phyloP scores from a whole-genome alignment of 2,888 invertebrate species.

The Melanargia galathea region DNA sequence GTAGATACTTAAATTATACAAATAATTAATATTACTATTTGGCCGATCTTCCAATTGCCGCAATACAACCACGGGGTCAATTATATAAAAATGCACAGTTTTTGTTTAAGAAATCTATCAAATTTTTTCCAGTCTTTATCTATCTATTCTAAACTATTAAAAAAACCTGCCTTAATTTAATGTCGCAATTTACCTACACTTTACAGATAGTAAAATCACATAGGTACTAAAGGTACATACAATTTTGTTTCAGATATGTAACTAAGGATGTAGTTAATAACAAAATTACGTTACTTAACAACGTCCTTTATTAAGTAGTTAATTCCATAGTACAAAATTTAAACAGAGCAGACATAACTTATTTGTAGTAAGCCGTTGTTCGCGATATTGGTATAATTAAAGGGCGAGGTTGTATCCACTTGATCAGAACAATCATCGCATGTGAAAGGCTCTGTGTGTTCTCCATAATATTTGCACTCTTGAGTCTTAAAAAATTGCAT shows the following conservation, averaged over 20 bases:
- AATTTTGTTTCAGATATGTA: background rate
- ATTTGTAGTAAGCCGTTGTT: conserved; percentile 29
- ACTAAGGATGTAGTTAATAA: conserved; percentile 1
- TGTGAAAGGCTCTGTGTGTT: conserved; percentile 39
- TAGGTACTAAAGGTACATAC: background rate
- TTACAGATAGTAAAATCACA: too few species aligned
- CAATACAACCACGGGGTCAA: too few species aligned
- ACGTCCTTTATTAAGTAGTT: conserved; percentile 10
- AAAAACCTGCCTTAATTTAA: too few species aligned
- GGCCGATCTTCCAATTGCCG: too few species aligned
- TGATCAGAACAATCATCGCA: conserved; percentile 40
- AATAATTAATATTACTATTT: too few species aligned
- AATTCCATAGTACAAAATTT: conserved; percentile 21
- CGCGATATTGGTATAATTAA: conserved; percentile 40
- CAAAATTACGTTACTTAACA: background rate
- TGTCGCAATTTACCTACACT: too few species aligned
- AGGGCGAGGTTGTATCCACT: conserved; percentile 44
- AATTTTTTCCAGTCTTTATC: too few species aligned
- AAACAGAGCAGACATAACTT: conserved; percentile 22
- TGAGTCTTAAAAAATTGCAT: conserved; percentile 9
- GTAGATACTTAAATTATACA: too few species aligned
- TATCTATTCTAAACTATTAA: too few species aligned
- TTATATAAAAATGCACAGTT: too few species aligned
- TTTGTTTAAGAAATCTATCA: too few species aligned
- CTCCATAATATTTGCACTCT: conserved; percentile 18